Percentiles rank a stretch among this genome's conserved stretches.
Evolutionary conservation across 2,888 invertebrate species (phyloP).

Genomic region (Chaetogeoica ovagalla): DNA sequence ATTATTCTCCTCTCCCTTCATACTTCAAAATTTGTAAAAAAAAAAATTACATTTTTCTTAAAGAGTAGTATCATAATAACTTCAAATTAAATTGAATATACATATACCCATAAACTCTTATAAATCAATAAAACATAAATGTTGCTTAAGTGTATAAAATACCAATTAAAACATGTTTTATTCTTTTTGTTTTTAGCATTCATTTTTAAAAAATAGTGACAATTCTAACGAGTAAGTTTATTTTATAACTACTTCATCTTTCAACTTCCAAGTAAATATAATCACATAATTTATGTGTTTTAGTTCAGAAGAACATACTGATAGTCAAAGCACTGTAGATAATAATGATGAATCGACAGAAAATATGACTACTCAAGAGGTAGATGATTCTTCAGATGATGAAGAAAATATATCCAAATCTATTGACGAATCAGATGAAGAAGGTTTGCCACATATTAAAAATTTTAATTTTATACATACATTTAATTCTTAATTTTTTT

Average conservation of each 20-base stretch:
- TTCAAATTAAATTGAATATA: no score
- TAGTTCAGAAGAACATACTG: not conserved
- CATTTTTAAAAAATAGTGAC: not conserved
- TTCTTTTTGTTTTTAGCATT: not conserved
- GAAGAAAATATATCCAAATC: constrained; percentile 84
- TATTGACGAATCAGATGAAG: constrained; percentile 74
- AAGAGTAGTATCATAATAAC: no score
- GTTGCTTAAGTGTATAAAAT: no score
- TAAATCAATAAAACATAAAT: no score
- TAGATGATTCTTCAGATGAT: constrained; percentile 86
- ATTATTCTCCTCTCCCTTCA: no score
- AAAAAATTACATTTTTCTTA: no score
- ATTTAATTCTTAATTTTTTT: no score
- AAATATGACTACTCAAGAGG: constrained; percentile 72
- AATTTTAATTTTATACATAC: no score
- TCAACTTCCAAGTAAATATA: not conserved
- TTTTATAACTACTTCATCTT: not conserved
- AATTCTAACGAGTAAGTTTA: constrained; percentile 6
- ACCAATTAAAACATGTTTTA: not conserved
- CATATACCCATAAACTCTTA: no score
- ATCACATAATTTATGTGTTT: not conserved
- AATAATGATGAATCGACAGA: no score
- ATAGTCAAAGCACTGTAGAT: not conserved
- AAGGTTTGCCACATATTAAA: constrained; percentile 61
- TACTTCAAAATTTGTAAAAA: no score